Base-by-base conservation (phyloP, 2,797 vertebrate genomes). In the Spondyliosoma cantharus region DNA sequence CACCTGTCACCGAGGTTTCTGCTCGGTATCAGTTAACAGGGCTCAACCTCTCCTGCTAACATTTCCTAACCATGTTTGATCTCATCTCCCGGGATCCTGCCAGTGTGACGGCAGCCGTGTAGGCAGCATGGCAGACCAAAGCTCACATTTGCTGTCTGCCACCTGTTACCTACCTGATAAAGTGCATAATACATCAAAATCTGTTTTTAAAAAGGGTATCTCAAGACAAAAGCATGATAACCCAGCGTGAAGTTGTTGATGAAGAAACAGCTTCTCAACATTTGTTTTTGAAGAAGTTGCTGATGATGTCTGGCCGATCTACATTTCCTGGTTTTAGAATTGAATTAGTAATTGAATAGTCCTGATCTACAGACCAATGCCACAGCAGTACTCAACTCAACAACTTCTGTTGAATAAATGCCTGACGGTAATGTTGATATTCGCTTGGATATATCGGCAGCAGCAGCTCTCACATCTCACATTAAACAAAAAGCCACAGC, bases 51-150 rank as follows among this genome's bases (percentile, higher is more conserved):
- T 78, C 66, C 71, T 67, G 20, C 82, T 69, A 82, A 90, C 84
- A 85, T 81, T 82, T 87, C 87, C 85, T 76, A 85, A 86, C 84
- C 80, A 74, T 81, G 72, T 82, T 88, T 81, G 71, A 85, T 89
- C 85, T 84, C 60, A n/a, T 80, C 64, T 81, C 80, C 84, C 76
- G 42, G 32, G 62, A 89, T 86, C 45, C 68, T 74, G 74, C 76
- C 59, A 46, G 46, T 37, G 54, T 58, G 76, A 60, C 85, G 73
- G 64, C 24, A 70, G 43, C 79, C 37, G 16, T 76, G 60, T 25
- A 66, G 49, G 58, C 84, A 68, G 61, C 76, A 19, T 52, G 24
- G 53, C 57, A 60, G 61, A 75, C 63, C 84, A 82, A 77, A 86
- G 70, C 71, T 65, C 29, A 14, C 52, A 5, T 84, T 87, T 71